Percentiles rank a stretch among this genome's conserved stretches.
Evolutionary conservation across 2,797 vertebrate species (phyloP).

Genomic region (Coreius guichenoti): DNA sequence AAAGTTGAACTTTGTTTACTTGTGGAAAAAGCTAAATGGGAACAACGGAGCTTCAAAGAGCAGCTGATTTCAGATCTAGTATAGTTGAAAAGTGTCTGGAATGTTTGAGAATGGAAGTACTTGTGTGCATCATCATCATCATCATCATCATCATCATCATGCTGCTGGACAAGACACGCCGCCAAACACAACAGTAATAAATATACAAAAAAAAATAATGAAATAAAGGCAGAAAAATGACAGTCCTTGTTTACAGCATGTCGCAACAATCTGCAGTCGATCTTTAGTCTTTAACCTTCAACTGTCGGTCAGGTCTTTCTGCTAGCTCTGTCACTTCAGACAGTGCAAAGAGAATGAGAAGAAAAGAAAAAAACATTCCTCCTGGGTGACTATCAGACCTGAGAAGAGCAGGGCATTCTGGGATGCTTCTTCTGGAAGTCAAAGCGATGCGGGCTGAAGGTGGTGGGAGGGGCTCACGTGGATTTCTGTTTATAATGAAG

Average conservation of each 20-base stretch:
- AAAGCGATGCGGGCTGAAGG: conserved; percentile 62
- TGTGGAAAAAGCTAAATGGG: background rate
- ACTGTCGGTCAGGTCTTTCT: background rate
- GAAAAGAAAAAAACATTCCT: conserved; percentile 47
- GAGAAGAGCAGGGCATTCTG: conserved; percentile 76
- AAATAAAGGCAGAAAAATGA: conserved; percentile 9
- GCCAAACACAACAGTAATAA: conserved; percentile 1
- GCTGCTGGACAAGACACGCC: background rate
- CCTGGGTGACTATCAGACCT: conserved; percentile 64
- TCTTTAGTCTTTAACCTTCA: conserved; percentile 21
- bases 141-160: conserved; percentile 17
- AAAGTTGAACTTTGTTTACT: background rate
- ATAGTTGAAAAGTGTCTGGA: conserved; percentile 5
- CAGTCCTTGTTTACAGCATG: background rate
- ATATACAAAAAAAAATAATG: background rate
- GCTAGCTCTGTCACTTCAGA: background rate
- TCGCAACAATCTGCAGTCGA: background rate
- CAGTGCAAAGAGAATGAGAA: background rate
- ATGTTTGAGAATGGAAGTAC: conserved; percentile 2
- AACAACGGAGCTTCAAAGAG: background rate
- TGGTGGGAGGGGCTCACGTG: conserved; percentile 83
- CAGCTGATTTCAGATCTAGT: background rate
- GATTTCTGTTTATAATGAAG: conserved; percentile 98
- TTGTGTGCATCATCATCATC: conserved; percentile 4
- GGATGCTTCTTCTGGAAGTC: conserved; percentile 54